These are phyloP conservation scores for chimpanzee (Pan troglodytes) DNA, from an alignment of 2,113 vertebrate genomes.

Conservation along the genomic window NHGRI_mPanTro3-v2.1_pri NC_072421.2:110314001-110314500, in stretches of 20 bases:
- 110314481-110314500: neutral
- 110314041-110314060: conserved; percentile 1
- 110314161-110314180: neutral
- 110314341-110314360: neutral
- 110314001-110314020: neutral
- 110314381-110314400: neutral
- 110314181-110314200: neutral
- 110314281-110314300: too few species aligned
- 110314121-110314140: neutral
- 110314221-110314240: neutral
- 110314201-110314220: neutral
- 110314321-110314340: neutral
- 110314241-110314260: neutral
- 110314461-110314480: neutral
- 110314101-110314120: neutral
- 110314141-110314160: conserved; percentile 2
- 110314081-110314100: neutral
- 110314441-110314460: neutral
- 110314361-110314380: neutral
- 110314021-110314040: neutral
- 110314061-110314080: conserved; percentile 20
- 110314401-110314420: neutral
- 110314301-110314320: neutral
- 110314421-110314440: neutral
- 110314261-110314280: neutral